Percentiles rank a stretch among this genome's conserved stretches.
These are phyloP conservation scores for Palaemon carinicauda DNA, from an alignment of 1,140 invertebrate species.

Conservation along the genomic window DNA sequence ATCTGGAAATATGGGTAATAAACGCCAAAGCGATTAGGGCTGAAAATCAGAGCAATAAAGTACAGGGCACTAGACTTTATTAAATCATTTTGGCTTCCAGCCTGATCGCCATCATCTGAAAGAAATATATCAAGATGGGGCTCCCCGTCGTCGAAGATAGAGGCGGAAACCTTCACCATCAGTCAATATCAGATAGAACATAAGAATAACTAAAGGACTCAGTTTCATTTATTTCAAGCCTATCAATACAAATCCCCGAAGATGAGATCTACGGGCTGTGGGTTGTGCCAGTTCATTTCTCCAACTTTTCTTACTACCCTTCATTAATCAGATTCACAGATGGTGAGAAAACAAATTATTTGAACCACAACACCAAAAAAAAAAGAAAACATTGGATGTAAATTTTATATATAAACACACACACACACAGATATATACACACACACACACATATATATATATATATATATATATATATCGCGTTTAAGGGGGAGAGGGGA, in stretches of 20 bases:
- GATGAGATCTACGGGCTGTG: background rate
- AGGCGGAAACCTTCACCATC: background rate
- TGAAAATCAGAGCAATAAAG: conserved; percentile 19
- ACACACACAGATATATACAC: background rate
- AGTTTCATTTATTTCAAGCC: too few species aligned
- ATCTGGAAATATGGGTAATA: conserved; percentile 44
- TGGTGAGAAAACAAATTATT: too few species aligned
- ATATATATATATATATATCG: too few species aligned
- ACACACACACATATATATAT: background rate
- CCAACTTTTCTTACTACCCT: background rate
- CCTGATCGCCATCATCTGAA: background rate
- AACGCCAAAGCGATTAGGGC: conserved; percentile 36
- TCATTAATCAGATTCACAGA: background rate
- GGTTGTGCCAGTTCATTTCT: background rate
- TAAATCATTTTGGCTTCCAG: conserved; percentile 5
- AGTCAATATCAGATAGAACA: too few species aligned
- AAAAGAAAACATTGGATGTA: too few species aligned
- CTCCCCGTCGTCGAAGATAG: background rate
- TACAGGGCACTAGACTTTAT: conserved; percentile 11
- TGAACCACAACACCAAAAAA: too few species aligned
- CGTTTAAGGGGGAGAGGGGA: too few species aligned
- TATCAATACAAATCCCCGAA: too few species aligned
- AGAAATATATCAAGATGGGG: background rate
- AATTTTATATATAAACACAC: background rate
- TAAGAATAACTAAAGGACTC: too few species aligned